Percentiles rank a stretch among this genome's conserved stretches.
These are phyloP conservation scores for Heteropelma amictum DNA, from an alignment of 2,888 invertebrate species.

Conservation along the genomic window DNA sequence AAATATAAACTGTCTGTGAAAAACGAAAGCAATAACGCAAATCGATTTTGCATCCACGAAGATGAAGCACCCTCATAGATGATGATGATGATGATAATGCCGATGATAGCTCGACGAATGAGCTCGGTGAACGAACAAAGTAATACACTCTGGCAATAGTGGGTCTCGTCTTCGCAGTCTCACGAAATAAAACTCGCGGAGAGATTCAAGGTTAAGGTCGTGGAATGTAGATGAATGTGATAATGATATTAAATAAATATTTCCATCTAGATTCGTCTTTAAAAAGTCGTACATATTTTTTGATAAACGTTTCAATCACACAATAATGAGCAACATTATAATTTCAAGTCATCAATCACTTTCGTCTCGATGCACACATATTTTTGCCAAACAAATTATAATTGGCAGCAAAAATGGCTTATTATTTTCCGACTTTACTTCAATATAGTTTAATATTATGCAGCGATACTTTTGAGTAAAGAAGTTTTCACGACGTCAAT, in stretches of 20 bases:
- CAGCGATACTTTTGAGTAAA: no score
- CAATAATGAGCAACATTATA: no score
- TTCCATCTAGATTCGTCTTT: not conserved
- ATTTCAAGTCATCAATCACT: no score
- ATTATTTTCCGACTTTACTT: no score
- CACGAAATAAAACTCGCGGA: constrained; percentile 7
- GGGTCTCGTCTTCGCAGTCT: no score
- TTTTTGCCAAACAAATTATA: no score
- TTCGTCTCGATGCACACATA: no score
- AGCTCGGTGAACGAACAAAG: not conserved
- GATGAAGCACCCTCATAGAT: not conserved
- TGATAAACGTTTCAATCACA: no score
- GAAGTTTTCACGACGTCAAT: not conserved
- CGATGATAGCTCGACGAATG: constrained; percentile 2
- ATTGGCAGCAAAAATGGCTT: no score
- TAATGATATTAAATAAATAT: not conserved
- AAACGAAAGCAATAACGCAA: constrained; percentile 36
- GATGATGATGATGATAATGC: constrained; percentile 26
- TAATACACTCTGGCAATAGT: no score
- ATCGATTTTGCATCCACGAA: constrained; percentile 33
- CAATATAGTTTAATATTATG: no score
- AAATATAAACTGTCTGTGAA: constrained; percentile 35
- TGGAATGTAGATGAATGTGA: constrained; percentile 1
- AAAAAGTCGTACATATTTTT: no score
- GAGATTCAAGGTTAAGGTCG: constrained; percentile 21